Base-by-base conservation (phyloP, 2,113 vertebrate genomes). In the Sphaerodactylus townsendi region DNA sequence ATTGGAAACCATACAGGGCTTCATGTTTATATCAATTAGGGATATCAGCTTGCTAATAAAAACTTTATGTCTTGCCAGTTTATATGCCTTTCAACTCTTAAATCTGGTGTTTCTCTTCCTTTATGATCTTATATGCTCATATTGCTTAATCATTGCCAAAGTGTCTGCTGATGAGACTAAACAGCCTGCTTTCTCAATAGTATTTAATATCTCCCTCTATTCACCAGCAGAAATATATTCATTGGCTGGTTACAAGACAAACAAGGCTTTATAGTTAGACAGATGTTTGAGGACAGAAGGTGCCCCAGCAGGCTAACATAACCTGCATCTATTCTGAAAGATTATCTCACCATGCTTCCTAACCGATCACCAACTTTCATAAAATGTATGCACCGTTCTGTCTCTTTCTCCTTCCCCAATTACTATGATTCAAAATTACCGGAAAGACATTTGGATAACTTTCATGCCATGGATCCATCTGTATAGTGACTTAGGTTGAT, bases 11-110 rank as follows among this genome's bases (percentile, higher is more conserved):
- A 66, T 50, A 73, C 30, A 77, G 33, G 59, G 85, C 76, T 77
- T 88, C 76, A 14, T 78, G 84, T 90, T 94, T 87, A 87, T 89
- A 93, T 89, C 90, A 92, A 79, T 88, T 86, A 92, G 78, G 82
- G 77, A 64, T 84, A 88, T 83, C 86, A 86, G 88, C 35, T 77
- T 86, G 81, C 86, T 64, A 81, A 53, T 85, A 86, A 89, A 85
- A 88, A 84, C 78, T 87, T 65, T 83, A 39, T 83, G 50, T 25
- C 74, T 66, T 62, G 83, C 68, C 89, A 92, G 11, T 2, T 87
- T 64, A 85, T 74, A 85, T 82, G 65, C 89, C 62, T 84, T 46
- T 80, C 64, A 76, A 13, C 78, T 62, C 62, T 78, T 83, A 75
- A 77, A 87, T 71, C n/a, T 39, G 0, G 0, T 66, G 65, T 87